Conservation (phyloP, 2,113 vertebrate genomes). For the Buteo buteo region DNA sequence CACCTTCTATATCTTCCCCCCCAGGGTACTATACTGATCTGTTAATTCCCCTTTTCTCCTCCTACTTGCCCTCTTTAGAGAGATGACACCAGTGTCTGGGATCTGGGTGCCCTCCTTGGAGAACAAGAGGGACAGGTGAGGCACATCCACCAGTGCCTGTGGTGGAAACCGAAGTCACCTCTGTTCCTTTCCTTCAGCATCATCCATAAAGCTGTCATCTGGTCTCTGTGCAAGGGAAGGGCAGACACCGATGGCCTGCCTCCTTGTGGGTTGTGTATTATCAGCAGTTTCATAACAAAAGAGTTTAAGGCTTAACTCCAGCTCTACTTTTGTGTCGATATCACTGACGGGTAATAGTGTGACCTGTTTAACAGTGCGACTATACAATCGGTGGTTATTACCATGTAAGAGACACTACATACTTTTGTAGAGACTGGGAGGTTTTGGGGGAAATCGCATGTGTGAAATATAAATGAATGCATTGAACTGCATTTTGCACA, state of each 20-base stretch:
- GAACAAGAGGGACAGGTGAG: background rate
- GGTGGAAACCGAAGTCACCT: rapidly evolving
- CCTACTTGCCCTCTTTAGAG: background rate
- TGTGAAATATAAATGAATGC: background rate
- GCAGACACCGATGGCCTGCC: background rate
- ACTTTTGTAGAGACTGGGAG: background rate
- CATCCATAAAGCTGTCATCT: background rate
- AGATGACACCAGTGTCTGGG: background rate
- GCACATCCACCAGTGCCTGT: background rate
- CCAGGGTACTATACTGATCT: background rate
- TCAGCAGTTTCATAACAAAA: background rate
- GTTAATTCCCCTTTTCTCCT: background rate
- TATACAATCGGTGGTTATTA: background rate
- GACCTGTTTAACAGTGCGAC: background rate
- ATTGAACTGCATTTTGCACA: background rate
- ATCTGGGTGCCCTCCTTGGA: background rate
- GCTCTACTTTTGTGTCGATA: background rate
- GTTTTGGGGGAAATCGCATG: background rate
- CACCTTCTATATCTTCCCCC: background rate
- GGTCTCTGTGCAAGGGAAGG: background rate
- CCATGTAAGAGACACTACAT: background rate
- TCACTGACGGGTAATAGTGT: background rate
- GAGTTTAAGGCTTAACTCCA: background rate
- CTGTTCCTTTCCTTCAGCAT: background rate
- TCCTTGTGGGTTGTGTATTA: rapidly evolving